phyloP scores from a whole-genome alignment of 2,113 vertebrate genomes.

The Puma concolor region DNA sequence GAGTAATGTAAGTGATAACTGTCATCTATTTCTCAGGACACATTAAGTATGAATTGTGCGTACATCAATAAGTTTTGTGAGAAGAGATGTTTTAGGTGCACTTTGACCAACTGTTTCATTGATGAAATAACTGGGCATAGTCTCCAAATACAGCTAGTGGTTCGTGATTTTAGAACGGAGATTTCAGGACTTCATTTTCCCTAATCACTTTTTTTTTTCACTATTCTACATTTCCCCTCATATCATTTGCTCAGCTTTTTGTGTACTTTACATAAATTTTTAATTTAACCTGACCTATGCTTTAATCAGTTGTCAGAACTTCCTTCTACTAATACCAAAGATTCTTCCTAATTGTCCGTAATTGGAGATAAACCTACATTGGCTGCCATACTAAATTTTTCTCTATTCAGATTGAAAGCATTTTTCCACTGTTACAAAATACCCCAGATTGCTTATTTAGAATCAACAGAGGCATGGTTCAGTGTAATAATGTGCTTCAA shows the following conservation, averaged over 20 bases:
- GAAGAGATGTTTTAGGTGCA: neutral
- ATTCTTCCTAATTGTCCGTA: neutral
- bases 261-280: neutral
- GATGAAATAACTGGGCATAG: neutral
- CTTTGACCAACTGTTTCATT: neutral
- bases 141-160: neutral
- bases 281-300: neutral
- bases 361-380: neutral
- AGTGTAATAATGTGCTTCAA: constrained; percentile 60
- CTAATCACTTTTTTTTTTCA: neutral
- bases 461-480: constrained; percentile 26
- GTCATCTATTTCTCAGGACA: neutral
- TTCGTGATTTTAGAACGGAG: neutral
- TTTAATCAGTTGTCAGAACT: neutral
- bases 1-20: neutral
- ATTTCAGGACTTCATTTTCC: neutral
- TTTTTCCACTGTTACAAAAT: constrained; percentile 53
- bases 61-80: neutral
- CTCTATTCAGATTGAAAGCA: neutral
- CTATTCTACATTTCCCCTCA: neutral
- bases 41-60: neutral
- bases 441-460: constrained; percentile 57
- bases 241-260: neutral
- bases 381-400: neutral
- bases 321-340: neutral